phyloP scores from a whole-genome alignment of 2,797 vertebrate species.

The Aphelocoma californica region DNA sequence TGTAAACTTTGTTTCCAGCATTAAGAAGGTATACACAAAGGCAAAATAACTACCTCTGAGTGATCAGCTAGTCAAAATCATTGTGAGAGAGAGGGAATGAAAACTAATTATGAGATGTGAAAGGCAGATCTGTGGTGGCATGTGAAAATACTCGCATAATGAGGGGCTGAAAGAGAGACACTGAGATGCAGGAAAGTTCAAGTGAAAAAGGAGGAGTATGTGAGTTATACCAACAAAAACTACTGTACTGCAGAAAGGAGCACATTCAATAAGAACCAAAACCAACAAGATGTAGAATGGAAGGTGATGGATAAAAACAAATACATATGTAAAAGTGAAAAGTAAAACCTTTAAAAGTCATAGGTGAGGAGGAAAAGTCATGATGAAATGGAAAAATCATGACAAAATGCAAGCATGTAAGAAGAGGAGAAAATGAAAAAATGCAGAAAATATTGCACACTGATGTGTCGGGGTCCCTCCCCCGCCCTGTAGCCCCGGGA shows the following conservation, averaged over 20 bases:
- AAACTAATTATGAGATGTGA: background rate
- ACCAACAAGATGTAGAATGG: background rate
- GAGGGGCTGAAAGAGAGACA: background rate
- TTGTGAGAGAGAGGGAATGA: background rate
- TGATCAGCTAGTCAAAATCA: background rate
- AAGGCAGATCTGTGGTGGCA: background rate
- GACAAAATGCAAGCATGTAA: background rate
- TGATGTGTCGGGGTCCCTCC: background rate
- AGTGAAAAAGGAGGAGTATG: background rate
- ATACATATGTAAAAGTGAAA: background rate
- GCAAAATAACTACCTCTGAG: background rate
- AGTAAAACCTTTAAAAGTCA: background rate
- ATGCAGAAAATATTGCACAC: background rate
- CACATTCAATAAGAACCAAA: background rate
- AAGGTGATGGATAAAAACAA: background rate
- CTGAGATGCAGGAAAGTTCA: background rate
- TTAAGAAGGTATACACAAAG: background rate
- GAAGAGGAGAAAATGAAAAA: background rate
- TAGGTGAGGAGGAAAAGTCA: background rate
- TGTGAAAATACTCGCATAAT: background rate
- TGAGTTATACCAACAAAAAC: background rate
- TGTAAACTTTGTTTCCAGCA: background rate
- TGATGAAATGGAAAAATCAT: background rate
- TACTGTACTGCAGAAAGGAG: background rate
- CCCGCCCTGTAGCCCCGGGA: too few species aligned